Evolutionary conservation across 2,113 vertebrate genomes (phyloP), one percentile per base, ranked within the genome.

Genomic region (Callopanchax toddi): DNA sequence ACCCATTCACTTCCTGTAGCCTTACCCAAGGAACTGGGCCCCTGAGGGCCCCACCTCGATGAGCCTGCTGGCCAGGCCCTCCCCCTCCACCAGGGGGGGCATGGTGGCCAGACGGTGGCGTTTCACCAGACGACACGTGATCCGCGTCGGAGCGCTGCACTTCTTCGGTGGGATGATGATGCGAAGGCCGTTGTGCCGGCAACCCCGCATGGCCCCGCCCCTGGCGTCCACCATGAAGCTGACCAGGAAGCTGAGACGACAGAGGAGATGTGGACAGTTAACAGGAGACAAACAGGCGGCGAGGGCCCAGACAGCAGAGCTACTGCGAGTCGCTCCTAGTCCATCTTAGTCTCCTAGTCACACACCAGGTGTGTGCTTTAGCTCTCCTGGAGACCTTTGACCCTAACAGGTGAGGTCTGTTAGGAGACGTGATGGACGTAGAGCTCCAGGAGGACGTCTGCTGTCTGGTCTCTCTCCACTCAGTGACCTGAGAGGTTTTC

Each of bases 161-260:
- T 98, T 98, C 74, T 94, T 93, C 0, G 97, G 97, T 0, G 97
- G 97, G 54, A 99, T 96, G 63, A 99, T 95, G 77, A 99, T 97
- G 13, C 97, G 93, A 0, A 99, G 93, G 15, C 97, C 97, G 0
- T 98, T 96, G 78, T 99, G 97, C 15, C 97, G 92, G 83, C 97
- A 99, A 0, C 97, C 97, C 2, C 96, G 86, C 97, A 99, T 99
- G 55, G 97, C 95, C 7, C 97, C 97, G 2, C 97, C 97, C 25
- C 97, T 94, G 36, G 97, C 97, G 1, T 99, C 97, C 89, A 99
- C 97, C 97, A 99, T 99, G 82, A 99, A 99, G 84, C 97, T 99
- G 74, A 99, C 97, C 75, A 99, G 92, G 88, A 99, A 99, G 86
- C 97, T 99, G 86, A 23, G 2, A 11, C 0, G 20, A 21, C 23